Percentiles rank a stretch among this genome's conserved stretches.
phyloP scores from a whole-genome alignment of 2,113 vertebrate species.

The Siniperca knerii region DNA sequence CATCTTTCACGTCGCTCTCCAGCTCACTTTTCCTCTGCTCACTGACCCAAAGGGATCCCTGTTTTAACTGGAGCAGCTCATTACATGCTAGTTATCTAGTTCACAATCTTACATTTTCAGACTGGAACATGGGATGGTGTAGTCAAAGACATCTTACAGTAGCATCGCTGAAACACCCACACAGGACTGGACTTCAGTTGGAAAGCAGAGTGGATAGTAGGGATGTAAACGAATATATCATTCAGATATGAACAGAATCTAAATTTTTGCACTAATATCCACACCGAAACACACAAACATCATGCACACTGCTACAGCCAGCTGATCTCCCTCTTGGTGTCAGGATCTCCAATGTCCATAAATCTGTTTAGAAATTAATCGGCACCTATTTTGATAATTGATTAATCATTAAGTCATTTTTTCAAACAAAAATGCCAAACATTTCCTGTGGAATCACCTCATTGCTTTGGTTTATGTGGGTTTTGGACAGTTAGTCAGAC shows the following conservation, averaged over 20 bases:
- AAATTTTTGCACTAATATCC: no score
- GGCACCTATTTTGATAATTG: no score
- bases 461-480: neutral
- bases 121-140: neutral
- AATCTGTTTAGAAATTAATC: neutral
- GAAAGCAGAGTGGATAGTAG: neutral
- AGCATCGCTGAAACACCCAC: neutral
- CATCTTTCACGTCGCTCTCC: constrained; percentile 44
- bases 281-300: neutral
- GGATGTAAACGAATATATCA: no score
- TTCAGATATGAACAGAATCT: neutral
- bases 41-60: neutral
- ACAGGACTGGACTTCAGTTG: neutral
- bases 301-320: neutral
- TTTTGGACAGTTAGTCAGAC: neutral
- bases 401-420: no score
- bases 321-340: neutral
- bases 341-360: neutral
- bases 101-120: neutral
- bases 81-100: no score
- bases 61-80: neutral
- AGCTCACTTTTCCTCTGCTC: neutral
- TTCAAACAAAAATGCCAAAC: neutral
- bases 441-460: neutral
- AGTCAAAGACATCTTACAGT: neutral